These are phyloP conservation scores for Darevskia mixta DNA, from an alignment of 2,797 vertebrate genomes.

Conservation along the genomic window DNA sequence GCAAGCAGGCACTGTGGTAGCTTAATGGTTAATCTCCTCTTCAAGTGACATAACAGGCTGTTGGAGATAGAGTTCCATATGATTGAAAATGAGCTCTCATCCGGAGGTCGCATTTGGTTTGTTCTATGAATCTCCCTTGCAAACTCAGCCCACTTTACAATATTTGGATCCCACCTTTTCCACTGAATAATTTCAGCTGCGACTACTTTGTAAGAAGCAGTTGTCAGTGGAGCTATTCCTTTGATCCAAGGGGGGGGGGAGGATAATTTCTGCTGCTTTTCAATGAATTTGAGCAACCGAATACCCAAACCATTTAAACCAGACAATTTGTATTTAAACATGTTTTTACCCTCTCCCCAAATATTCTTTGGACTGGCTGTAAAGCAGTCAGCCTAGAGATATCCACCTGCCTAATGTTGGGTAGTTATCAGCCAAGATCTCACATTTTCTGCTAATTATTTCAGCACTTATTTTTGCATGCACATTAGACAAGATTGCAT, in stretches of 20 bases:
- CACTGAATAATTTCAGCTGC: background rate
- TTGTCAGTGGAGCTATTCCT: background rate
- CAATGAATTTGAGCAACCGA: background rate
- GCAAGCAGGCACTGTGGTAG: too few relatives aligned
- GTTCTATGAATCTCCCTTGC: background rate
- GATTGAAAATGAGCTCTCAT: background rate
- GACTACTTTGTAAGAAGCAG: too few relatives aligned
- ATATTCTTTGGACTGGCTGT: background rate
- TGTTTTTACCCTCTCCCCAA: background rate
- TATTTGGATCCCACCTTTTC: background rate
- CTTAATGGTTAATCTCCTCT: too few relatives aligned
- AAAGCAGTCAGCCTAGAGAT: background rate
- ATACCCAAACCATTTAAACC: background rate
- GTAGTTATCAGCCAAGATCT: slow-evolving; percentile 28
- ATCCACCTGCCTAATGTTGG: background rate
- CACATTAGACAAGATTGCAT: background rate
- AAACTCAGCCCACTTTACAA: background rate
- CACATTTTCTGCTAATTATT: slow-evolving; percentile 18
- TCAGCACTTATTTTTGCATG: background rate
- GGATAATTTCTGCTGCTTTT: background rate
- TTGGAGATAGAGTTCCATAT: background rate
- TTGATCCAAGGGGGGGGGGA: background rate
- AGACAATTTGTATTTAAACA: background rate
- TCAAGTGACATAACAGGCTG: background rate
- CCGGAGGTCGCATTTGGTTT: background rate